phyloP scores from a whole-genome alignment of 2,113 vertebrate species.

The Clinocottus analis region DNA sequence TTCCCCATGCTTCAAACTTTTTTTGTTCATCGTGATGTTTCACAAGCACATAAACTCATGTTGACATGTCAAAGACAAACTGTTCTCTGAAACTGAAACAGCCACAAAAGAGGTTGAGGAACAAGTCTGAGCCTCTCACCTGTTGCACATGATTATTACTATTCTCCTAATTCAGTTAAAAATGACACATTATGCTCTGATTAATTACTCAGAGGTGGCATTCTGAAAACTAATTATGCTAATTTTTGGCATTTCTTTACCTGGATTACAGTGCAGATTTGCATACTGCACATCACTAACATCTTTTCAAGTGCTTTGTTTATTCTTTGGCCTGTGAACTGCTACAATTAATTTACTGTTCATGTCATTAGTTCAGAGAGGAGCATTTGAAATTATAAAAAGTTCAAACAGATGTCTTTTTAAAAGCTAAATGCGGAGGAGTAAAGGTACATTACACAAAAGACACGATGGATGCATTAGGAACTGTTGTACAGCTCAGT shows the following conservation, averaged over 20 bases:
- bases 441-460: too few species aligned
- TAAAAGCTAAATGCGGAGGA: background rate
- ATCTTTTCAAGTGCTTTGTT: background rate
- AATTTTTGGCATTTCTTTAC: background rate
- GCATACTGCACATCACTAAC: background rate
- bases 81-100: slow-evolving; percentile 6
- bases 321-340: background rate
- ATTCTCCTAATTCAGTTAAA: slow-evolving; percentile 26
- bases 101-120: background rate
- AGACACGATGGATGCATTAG: too few species aligned
- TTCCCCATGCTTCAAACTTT: background rate
- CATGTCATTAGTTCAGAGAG: background rate
- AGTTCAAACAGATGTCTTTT: background rate
- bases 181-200: slow-evolving; percentile 1
- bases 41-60: background rate
- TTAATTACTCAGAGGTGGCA: slow-evolving; percentile 8
- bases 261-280: background rate
- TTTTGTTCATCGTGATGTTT: background rate
- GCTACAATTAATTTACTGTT: background rate
- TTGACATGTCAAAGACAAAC: background rate
- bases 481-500: too few species aligned
- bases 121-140: slow-evolving; percentile 5
- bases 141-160: slow-evolving; percentile 6
- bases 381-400: background rate
- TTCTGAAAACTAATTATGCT: background rate